Evolutionary conservation across 53 echinoderm and acorn worm species (phyloP), one percentile per base, ranked within the genome.

Genomic region (Apostichopus leukothele): DNA sequence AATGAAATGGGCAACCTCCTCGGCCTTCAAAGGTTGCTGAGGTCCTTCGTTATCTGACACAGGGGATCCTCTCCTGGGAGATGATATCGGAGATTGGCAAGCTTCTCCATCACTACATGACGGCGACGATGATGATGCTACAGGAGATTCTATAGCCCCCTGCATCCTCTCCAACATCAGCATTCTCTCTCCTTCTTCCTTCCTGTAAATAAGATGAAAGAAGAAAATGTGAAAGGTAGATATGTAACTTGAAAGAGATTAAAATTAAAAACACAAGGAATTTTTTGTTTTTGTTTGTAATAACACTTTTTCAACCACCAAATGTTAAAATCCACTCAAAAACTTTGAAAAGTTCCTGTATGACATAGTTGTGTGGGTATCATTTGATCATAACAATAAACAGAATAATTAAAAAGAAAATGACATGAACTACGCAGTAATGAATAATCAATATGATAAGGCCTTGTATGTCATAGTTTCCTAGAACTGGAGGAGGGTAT

Each of bases 91-190:
- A 23, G 76, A 88, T 9, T 53, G 74, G 20, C 19, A 74, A 54
- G 88, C 11, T 88, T 91, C 86, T 67, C 81, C 55, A 88, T 88
- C 68, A 89, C 91, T 84, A 90, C 86, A 16, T 89, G 78, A 60
- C 12, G 73, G 90, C 88, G 51, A 50, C 39, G 39, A 39, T 39
- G 39, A 39, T 39, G 39, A 39, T 39, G 39, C 39, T 39, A 39
- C 87, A 51, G 79, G 84, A 25, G 84, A 84, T n/a, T 59, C 60
- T 60, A 84, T 84, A 7, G 84, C 84, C 60, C 87, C 91, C 83
- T 95, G 93, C 92, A 97, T 93, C 87, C 94, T 91, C 71, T 97
- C 95, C 90, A 97, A 78, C 77, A 97, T 89, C 12, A 97, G 86
- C 80, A 92, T 89, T 60, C 94, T 87, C 51, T 97, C 95, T 5